Percentiles rank a stretch among this genome's conserved stretches.
Evolutionary conservation across 2,113 vertebrate genomes (phyloP).

Genomic region (Ia io): DNA sequence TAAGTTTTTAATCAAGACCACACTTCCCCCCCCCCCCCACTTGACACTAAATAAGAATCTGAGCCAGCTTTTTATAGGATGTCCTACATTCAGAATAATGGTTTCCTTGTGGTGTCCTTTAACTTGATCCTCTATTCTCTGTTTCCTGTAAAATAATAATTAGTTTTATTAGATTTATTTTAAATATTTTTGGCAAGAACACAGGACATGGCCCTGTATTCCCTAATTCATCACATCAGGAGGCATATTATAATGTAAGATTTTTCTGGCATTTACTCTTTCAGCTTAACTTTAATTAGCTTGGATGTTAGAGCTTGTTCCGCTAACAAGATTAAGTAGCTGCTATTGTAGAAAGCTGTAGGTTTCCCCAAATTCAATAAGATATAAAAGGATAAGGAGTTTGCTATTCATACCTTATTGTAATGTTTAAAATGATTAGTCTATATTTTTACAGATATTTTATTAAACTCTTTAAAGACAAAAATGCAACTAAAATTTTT

Average conservation of each 20-base stretch:
- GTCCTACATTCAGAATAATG: background rate
- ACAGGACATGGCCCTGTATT: background rate
- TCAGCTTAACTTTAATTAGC: background rate
- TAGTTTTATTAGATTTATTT: background rate
- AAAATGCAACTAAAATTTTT: slow-evolving; percentile 16
- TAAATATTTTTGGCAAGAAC: slow-evolving; percentile 16
- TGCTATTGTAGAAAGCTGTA: background rate
- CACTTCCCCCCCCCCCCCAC: too few species aligned
- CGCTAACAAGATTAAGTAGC: background rate
- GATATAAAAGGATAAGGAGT: background rate
- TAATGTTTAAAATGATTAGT: background rate
- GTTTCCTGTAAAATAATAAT: background rate
- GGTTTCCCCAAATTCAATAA: slow-evolving; percentile 8
- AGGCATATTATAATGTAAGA: background rate
- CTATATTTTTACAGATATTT: slow-evolving; percentile 17
- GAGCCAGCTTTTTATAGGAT: background rate
- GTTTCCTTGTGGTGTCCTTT: background rate
- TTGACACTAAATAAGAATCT: background rate
- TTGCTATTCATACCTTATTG: background rate
- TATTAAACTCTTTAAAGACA: slow-evolving; percentile 28
- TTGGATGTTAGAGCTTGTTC: background rate
- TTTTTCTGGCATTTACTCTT: background rate
- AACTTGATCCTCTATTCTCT: background rate
- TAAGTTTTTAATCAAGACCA: background rate
- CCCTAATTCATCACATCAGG: background rate